Evolutionary conservation across 2,113 vertebrate species (phyloP).

Genomic region (Sander lucioperca): DNA sequence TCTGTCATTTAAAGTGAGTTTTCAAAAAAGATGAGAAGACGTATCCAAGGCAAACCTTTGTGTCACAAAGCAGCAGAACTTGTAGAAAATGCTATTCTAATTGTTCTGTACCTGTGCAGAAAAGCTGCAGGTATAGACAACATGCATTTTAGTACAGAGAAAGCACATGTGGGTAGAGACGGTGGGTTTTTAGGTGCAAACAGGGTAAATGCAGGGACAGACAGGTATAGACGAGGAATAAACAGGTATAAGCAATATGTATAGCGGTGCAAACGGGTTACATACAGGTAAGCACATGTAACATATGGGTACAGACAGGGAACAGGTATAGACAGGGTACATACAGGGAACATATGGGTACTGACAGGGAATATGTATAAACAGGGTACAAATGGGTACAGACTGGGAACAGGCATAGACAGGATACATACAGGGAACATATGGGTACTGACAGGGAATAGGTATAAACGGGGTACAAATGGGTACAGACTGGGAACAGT

Average conservation of each 20-base stretch:
- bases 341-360: too few species aligned
- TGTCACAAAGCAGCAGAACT: too few species aligned
- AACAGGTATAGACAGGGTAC: background rate
- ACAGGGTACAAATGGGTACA: too few species aligned
- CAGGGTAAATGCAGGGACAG: background rate
- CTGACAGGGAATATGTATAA: too few species aligned
- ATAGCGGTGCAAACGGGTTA: background rate
- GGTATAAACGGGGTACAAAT: background rate
- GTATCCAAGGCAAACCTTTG: too few species aligned
- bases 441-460: background rate
- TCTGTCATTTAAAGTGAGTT: background rate
- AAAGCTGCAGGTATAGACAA: too few species aligned
- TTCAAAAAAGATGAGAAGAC: background rate
- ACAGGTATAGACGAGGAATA: background rate
- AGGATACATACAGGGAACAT: background rate
- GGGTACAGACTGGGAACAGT: background rate
- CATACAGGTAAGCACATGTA: background rate
- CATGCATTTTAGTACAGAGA: background rate
- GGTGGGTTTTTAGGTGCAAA: background rate
- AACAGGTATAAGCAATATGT: background rate
- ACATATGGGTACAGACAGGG: background rate
- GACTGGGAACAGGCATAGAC: background rate
- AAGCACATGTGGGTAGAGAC: background rate
- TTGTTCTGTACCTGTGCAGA: too few species aligned
- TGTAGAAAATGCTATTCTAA: too few species aligned